A percentile compares a stretch with the other conserved stretches of the same genome.
Evolutionary conservation across 2,113 vertebrate genomes (phyloP).

Genomic region (Vicugna pacos): DNA sequence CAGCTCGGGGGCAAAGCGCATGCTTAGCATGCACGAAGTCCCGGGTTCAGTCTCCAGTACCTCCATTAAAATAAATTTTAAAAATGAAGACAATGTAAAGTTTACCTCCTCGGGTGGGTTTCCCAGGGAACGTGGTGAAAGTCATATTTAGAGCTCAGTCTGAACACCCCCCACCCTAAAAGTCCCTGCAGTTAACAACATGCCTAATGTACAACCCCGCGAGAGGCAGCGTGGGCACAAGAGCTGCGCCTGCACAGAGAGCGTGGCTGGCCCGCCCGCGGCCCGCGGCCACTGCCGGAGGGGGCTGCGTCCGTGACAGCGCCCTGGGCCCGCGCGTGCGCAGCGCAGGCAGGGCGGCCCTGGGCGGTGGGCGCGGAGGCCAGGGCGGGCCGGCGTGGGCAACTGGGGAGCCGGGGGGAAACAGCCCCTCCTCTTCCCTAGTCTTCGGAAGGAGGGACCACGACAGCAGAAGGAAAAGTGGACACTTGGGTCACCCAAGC

Average conservation of each 20-base stretch:
- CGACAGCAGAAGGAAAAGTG: background rate
- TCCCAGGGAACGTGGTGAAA: background rate
- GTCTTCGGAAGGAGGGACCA: background rate
- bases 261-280: background rate
- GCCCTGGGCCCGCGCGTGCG: too few relatives aligned
- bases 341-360: rapidly evolving
- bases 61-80: too few relatives aligned
- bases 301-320: too few relatives aligned
- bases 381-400: too few relatives aligned
- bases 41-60: too few relatives aligned
- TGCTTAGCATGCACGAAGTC: too few relatives aligned
- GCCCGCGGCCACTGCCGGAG: too few relatives aligned
- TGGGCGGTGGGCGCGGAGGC: background rate
- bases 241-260: background rate
- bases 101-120: background rate
- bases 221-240: background rate
- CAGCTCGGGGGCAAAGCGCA: too few relatives aligned
- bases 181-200: background rate
- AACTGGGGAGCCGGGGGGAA: background rate
- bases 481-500: background rate
- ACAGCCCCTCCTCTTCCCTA: background rate
- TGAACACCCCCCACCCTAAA: background rate
- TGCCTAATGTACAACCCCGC: background rate
- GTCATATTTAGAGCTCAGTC: background rate
- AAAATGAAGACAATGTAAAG: background rate